These are phyloP conservation scores for Trissonchulus latispiculum DNA, from an alignment of 2,888 invertebrate genomes.

Conservation along the genomic window DNA sequence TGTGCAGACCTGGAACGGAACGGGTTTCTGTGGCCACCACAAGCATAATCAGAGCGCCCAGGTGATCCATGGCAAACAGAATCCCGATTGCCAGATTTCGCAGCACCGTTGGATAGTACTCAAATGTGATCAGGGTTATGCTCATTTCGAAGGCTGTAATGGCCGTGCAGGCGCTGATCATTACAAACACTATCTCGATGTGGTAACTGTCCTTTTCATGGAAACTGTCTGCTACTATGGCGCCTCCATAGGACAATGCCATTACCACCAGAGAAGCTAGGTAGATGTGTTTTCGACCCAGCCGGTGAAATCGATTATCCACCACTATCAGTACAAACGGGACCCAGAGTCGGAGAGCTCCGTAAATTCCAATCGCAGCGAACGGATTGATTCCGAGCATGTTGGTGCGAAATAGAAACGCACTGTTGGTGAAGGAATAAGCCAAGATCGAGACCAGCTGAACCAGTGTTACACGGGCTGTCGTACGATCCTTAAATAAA, in stretches of 20 bases:
- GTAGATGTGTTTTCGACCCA: slow-evolving; percentile 13
- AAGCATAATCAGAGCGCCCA: slow-evolving; percentile 7
- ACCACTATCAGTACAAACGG: background rate
- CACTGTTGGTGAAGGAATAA: background rate
- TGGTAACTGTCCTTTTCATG: background rate
- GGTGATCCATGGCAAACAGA: slow-evolving; percentile 6
- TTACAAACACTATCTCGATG: slow-evolving; percentile 6
- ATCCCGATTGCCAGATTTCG: slow-evolving; percentile 15
- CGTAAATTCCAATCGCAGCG: background rate
- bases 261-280: background rate
- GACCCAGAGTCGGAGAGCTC: background rate
- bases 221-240: background rate
- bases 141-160: slow-evolving; percentile 17
- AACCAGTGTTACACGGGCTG: background rate
- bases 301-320: background rate
- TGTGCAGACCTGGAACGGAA: background rate
- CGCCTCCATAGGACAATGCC: slow-evolving; percentile 7
- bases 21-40: background rate
- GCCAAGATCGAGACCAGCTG: slow-evolving; percentile 5
- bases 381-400: slow-evolving; percentile 2
- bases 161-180: background rate
- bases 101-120: slow-evolving; percentile 12
- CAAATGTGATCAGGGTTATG: slow-evolving; percentile 7
- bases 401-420: background rate
- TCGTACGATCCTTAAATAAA: background rate